Conservation (phyloP, 2,888 invertebrate genomes). For the Thelaira solivaga region DNA sequence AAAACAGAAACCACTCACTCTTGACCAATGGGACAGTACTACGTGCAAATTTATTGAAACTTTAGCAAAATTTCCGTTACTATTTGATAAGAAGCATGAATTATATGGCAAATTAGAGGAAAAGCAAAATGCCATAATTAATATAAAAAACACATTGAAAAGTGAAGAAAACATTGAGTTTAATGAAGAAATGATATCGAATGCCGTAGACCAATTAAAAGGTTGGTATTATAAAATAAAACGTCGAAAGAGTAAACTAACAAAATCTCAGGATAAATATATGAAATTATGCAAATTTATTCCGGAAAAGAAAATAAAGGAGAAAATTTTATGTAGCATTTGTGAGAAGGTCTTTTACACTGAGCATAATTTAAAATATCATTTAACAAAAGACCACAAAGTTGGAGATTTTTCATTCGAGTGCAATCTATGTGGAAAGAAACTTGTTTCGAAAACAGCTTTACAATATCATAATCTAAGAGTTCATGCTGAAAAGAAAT, state of each 20-base stretch:
- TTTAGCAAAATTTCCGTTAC: constrained; percentile 67
- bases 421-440: constrained; percentile 67
- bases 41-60: constrained; percentile 68
- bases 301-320: constrained; percentile 65
- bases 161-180: constrained; percentile 61
- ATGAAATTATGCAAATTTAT: constrained; percentile 65
- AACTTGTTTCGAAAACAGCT: constrained; percentile 66
- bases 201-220: constrained; percentile 67
- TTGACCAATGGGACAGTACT: constrained; percentile 35
- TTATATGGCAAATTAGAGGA: constrained; percentile 65
- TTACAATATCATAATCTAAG: constrained; percentile 66
- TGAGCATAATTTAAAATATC: constrained; percentile 67
- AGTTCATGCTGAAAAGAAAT: constrained; percentile 68
- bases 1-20: constrained; percentile 48
- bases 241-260: constrained; percentile 43
- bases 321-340: constrained; percentile 66
- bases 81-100: constrained; percentile 67
- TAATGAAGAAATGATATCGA: constrained; percentile 67
- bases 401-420: constrained; percentile 71
- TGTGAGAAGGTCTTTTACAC: constrained; percentile 66
- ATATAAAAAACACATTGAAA: constrained; percentile 64
- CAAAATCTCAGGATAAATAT: constrained; percentile 66
- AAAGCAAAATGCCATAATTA: constrained; percentile 65
- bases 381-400: constrained; percentile 67
- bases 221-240: constrained; percentile 68